Base-by-base conservation (phyloP, 2,797 vertebrate species). In the Ctenochaetus hawaiiensis region DNA sequence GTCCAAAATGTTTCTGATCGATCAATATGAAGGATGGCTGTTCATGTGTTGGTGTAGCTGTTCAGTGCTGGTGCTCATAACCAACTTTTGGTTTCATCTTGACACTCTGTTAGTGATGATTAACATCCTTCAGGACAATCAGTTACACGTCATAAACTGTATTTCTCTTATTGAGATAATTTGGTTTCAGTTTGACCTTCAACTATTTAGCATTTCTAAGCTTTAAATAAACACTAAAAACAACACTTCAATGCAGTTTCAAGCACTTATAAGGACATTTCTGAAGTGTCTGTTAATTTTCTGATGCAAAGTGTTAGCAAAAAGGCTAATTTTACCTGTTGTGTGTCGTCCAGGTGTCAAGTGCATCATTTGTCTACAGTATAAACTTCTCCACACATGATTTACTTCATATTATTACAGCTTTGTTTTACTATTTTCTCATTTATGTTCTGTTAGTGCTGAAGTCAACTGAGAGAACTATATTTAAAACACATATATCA, bases 1-100 rank as follows among this genome's bases (percentile, higher is more conserved):
- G 66, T 61, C 18, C 56, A 60, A 37, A 64, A 2, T 23, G 26
- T 54, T 44, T 58, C 30, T 70, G 51, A 57, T 77, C 22, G 62
- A 7, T 49, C 54, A 65, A 47, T 52, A 2, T 18, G 23, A 69
- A 48, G 22, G 22, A 9, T 34, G 41, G 12, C 49, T 9, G 17
- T 22, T 65, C 52, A 18, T 63, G 52, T 65, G 54, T 51, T 23
- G 11, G 8, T 39, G 0, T 4, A 26, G 18, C 39, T 18, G 45
- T 67, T 77, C 18, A 44, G 49, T 62, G 14, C 45, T 67, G 52
- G 13, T 63, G 51, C 39, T 49, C 12, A 54, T 57, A 13, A 37
- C 13, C 39, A 61, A 66, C 2, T 44, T 39, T 37, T 61, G 22
- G 4, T 23, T 41, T 61, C 43, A 54, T 11, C 34, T 41, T 30